Evolutionary conservation across 2,113 vertebrate species (phyloP), one percentile per base, ranked within the genome.

Genomic region (Gymnocephalus cernua): DNA sequence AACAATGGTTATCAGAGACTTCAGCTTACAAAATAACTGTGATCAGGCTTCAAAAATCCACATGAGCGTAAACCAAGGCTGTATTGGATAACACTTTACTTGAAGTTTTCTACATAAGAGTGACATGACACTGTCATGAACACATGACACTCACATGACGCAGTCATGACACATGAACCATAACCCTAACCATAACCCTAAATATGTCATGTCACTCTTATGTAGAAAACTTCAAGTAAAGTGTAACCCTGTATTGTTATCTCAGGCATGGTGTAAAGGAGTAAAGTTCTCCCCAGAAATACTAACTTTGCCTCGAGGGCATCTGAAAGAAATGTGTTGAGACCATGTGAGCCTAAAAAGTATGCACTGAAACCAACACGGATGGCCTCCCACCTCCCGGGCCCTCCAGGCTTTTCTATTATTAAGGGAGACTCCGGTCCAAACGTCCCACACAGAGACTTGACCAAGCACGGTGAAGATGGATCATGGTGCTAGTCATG

Each of bases 401-500:
- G 15, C 51, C 80, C 74, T 73, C 35, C 48, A 38, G 80, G 79
- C 27, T 78, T 80, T 68, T 53, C 59, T 44, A 41, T 38, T 53
- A 75, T 77, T 6, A 41, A 44, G 76, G 62, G 53, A 65, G 50
- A 58, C 56, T 71, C 44, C 3, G 61, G 61, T 66, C 41, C 61
- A 76, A 45, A 74, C 71, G 47, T 58, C 63, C 69, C 68, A 58
- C 77, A 57, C 41, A 70, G 12, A 63, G 74, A 35, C 71, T 50
- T n/a, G 65, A 54, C 57, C 48, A 6, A 15, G 38, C 38, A 41
- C 38, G 29, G 13, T 27, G 65, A 72, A 11, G 38, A 41, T 41
- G 38, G 38, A 10, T 41, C 10, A 11, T 53, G 68, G 44, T 19
- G 74, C 48, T 16, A 75, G 88, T 90, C 90, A 92, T 74, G 85